Evolutionary conservation across 2,113 vertebrate genomes (phyloP).

Genomic region (Acrocephalus kingi): DNA sequence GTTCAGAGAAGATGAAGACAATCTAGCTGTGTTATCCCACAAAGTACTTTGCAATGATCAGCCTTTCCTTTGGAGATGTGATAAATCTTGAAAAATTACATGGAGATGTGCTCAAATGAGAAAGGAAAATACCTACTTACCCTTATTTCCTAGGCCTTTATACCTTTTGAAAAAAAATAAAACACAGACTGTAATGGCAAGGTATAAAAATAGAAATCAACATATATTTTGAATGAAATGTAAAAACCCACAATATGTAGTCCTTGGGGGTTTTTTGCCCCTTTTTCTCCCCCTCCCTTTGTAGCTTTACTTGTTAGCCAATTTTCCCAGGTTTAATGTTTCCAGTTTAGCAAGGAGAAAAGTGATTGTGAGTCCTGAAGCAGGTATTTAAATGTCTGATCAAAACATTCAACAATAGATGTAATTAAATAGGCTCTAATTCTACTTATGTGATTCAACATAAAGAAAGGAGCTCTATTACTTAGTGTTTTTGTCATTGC

Average conservation of each 20-base stretch:
- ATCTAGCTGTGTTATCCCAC: not conserved
- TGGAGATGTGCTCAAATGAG: not conserved
- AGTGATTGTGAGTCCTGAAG: not conserved
- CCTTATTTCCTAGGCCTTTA: not conserved
- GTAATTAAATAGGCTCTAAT: conserved; percentile 41
- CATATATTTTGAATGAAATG: not conserved
- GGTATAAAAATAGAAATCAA: not conserved
- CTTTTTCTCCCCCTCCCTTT: fast-evolving
- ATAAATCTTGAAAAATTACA: not conserved
- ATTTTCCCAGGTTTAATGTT: not conserved
- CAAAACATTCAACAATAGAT: not conserved
- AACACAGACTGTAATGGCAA: fast-evolving
- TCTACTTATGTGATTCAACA: conserved; percentile 10
- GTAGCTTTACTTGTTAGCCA: not conserved
- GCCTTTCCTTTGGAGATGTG: not conserved
- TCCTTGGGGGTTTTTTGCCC: fast-evolving
- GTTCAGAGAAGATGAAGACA: not conserved
- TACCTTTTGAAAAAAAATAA: not conserved
- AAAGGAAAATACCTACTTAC: not conserved
- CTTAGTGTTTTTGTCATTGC: conserved; percentile 31
- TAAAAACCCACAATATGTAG: not conserved
- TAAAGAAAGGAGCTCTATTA: conserved; percentile 22
- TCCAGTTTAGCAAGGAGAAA: not conserved
- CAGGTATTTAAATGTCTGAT: conserved; percentile 6
- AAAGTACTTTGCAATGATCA: not conserved